Evolutionary conservation across 2,113 vertebrate species (phyloP).

Genomic region (Cynopterus brachyotis): DNA sequence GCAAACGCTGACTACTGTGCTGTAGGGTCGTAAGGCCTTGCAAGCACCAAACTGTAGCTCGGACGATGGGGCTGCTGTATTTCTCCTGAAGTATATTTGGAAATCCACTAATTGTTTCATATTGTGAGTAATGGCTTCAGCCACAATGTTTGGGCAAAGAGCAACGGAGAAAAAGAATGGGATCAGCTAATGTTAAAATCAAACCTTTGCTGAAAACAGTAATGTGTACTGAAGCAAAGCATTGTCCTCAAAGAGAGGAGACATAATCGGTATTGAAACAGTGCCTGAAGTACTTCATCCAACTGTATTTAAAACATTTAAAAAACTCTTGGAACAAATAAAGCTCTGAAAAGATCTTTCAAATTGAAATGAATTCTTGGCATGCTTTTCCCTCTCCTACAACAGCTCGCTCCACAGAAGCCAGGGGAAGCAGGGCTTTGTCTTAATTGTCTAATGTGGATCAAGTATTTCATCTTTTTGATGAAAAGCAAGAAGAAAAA

Average conservation of each 20-base stretch:
- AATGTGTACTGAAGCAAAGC: constrained; percentile 21
- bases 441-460: constrained; percentile 16
- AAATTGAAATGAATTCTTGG: constrained; percentile 61
- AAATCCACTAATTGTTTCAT: constrained; percentile 54
- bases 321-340: constrained; percentile 36
- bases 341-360: constrained; percentile 51
- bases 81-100: constrained; percentile 48
- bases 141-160: constrained; percentile 71
- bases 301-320: constrained; percentile 57
- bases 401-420: constrained; percentile 25
- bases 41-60: background rate
- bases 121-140: constrained; percentile 75
- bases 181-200: constrained; percentile 10
- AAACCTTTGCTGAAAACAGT: constrained; percentile 50
- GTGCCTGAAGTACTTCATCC: constrained; percentile 42
- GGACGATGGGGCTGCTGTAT: background rate
- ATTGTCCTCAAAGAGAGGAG: constrained; percentile 41
- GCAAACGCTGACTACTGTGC: background rate
- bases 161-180: constrained; percentile 66
- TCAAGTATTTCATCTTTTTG: background rate
- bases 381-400: background rate
- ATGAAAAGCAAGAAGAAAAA: background rate
- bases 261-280: constrained; percentile 52
- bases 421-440: background rate
- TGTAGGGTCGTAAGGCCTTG: background rate